These are phyloP conservation scores for Volucella inanis DNA, from an alignment of 2,888 invertebrate species.

Conservation along the genomic window DNA sequence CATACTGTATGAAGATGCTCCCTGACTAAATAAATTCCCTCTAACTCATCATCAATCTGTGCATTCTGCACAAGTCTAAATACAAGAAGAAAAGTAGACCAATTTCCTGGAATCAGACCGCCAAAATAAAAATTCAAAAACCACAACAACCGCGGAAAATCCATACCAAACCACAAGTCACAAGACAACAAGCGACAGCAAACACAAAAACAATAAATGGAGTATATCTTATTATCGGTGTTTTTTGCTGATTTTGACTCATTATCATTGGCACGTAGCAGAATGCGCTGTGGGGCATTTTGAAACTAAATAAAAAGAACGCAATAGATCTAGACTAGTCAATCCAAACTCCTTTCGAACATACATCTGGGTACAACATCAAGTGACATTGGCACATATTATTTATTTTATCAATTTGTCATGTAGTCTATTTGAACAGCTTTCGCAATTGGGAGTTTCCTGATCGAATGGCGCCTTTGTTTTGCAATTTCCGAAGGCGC, in stretches of 20 bases:
- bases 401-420: constrained; percentile 13
- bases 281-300: neutral
- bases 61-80: neutral
- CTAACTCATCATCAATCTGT: constrained; percentile 18
- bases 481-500: constrained; percentile 33
- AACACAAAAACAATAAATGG: neutral
- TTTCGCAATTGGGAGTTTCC: constrained; percentile 49
- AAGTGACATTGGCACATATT: neutral
- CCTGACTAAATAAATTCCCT: constrained; percentile 15
- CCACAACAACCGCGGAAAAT: constrained; percentile 36
- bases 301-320: constrained; percentile 28
- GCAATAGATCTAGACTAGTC: constrained; percentile 15
- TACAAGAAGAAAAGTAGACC: neutral
- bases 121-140: constrained; percentile 7
- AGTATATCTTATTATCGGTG: neutral
- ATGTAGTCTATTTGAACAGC: constrained; percentile 38
- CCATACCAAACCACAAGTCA: constrained; percentile 35
- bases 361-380: constrained; percentile 1
- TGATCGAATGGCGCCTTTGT: constrained; percentile 34
- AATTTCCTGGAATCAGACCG: constrained; percentile 32
- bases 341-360: neutral
- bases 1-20: neutral
- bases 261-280: constrained; percentile 30
- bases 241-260: constrained; percentile 42
- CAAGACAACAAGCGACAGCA: neutral